Base-by-base conservation (phyloP, 2,797 vertebrate species). In the Melanogrammus aeglefinus region DNA sequence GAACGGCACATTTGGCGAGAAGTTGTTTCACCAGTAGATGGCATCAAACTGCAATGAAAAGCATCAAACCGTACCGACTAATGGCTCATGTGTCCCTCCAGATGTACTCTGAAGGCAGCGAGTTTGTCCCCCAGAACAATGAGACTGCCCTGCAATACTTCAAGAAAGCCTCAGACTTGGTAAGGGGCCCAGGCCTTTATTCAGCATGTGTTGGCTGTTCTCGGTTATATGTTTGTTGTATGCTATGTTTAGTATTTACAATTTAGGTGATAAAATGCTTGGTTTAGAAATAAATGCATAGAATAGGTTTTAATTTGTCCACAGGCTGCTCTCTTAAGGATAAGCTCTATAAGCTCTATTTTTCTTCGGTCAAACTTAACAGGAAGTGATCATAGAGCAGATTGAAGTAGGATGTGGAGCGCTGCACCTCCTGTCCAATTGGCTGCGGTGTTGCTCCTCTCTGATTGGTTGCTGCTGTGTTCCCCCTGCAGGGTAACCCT, bases 101-200 rank as follows among this genome's bases (percentile, higher is more conserved):
- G 98, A 99, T 99, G 98, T 99, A 98, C 87, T 98, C 98, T 0
- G 98, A 99, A 85, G 98, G 98, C 87, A 99, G 97, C 63, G 96
- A 98, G 84, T 96, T 92, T 74, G 94, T 99, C 8, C 94, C 96
- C 76, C 98, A 99, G 91, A 97, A 97, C 93, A 99, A 99, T 4
- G 97, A 99, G 86, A 99, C 98, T 0, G 97, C 98, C 1, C 94
- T 99, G 86, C 95, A 97, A 84, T 99, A 98, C 91, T 99, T 99
- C 84, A 98, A 97, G 89, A 99, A 98, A 91, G 97, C 98, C 77
- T 97, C 98, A 33, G 98, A 99, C 87, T 93, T 99, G 96, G 98
- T 99, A 91, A 88, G 95, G 75, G 69, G 1, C 38, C 38, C 63
- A 27, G 63, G 8, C 8, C 7, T 4, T 69, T 69, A 9, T 69